Evolutionary conservation across 2,888 invertebrate genomes (phyloP).

Genomic region (Boloria euphrosyne): DNA sequence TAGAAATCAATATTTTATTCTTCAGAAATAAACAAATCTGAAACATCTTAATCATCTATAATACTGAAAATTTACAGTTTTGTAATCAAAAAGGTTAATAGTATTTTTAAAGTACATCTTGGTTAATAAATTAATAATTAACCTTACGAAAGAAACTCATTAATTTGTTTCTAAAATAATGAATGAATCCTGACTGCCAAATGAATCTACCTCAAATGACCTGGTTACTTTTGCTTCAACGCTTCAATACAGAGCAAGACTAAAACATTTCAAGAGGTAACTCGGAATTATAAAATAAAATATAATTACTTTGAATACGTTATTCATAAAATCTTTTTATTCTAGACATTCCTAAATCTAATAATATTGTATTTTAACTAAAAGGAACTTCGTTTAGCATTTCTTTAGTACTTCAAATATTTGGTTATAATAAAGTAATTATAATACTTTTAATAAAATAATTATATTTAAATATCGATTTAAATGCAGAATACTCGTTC

Average conservation of each 20-base stretch:
- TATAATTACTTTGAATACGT: background rate
- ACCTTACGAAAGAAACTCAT: background rate
- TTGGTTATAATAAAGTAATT: too few relatives aligned
- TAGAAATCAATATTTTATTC: too few relatives aligned
- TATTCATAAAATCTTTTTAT: background rate
- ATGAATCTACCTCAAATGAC: slow-evolving; percentile 14
- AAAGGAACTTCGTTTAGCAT: too few relatives aligned
- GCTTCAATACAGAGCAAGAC: background rate
- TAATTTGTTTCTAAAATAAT: background rate
- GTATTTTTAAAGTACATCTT: background rate
- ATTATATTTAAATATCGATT: background rate
- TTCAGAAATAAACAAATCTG: too few relatives aligned
- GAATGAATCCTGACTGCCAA: slow-evolving; percentile 11
- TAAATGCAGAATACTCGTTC: background rate
- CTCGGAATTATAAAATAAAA: background rate
- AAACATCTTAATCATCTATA: too few relatives aligned
- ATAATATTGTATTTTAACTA: background rate
- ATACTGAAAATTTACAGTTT: too few relatives aligned
- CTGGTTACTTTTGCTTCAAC: slow-evolving; percentile 13
- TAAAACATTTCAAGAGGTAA: background rate
- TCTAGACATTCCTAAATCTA: background rate
- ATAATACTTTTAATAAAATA: too few relatives aligned
- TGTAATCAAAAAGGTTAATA: too few relatives aligned
- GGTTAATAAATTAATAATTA: background rate
- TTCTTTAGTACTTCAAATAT: too few relatives aligned